Percentiles rank a stretch among this genome's conserved stretches.
phyloP scores from a whole-genome alignment of 2,113 vertebrate genomes.

The Sander lucioperca region DNA sequence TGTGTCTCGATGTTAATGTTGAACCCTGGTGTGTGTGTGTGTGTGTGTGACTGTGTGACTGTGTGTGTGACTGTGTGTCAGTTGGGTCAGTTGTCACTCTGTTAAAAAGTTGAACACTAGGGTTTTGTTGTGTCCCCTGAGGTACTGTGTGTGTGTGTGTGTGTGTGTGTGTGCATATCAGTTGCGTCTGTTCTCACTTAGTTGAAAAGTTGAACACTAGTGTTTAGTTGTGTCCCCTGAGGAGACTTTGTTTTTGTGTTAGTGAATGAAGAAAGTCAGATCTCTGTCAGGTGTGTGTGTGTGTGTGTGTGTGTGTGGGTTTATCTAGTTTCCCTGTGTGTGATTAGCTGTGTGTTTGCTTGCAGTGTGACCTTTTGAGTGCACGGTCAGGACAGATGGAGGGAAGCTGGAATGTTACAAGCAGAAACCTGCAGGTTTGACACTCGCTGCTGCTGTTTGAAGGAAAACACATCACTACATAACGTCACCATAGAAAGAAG shows the following conservation, averaged over 20 bases:
- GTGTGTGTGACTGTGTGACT: not conserved
- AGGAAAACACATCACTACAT: no score
- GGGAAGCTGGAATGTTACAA: conserved; percentile 33
- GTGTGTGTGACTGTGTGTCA: not conserved
- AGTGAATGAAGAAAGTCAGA: not conserved
- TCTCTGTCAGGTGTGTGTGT: not conserved
- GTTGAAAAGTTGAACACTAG: not conserved
- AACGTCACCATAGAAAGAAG: not conserved
- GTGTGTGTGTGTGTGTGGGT: not conserved
- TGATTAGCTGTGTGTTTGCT: not conserved
- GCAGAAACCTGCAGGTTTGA: conserved; percentile 23
- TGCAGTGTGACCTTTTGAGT: not conserved
- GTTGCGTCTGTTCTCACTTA: not conserved
- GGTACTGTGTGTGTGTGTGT: not conserved
- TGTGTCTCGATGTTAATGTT: not conserved
- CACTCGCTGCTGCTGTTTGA: not conserved
- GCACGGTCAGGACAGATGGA: not conserved
- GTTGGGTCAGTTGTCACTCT: not conserved
- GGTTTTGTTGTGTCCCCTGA: not conserved
- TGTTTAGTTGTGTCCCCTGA: not conserved
- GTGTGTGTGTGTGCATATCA: not conserved
- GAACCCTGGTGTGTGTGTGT: not conserved
- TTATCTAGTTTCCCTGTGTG: not conserved
- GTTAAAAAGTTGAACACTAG: not conserved
- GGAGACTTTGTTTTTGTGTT: conserved; percentile 1